Conservation (phyloP, 2,113 vertebrate species). For the Poeciliopsis retropinna region DNA sequence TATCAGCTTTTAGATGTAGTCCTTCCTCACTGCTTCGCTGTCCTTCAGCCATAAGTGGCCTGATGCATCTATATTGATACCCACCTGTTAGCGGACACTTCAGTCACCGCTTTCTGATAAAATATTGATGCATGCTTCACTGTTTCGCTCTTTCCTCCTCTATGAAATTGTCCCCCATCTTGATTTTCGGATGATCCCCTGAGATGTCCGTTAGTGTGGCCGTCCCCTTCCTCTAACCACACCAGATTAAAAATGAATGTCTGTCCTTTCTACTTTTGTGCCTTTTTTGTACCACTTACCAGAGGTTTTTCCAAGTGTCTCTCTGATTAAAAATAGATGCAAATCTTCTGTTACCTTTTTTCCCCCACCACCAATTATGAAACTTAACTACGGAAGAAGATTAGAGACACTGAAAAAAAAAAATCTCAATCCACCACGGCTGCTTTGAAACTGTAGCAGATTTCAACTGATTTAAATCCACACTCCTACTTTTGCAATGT, state of each 20-base stretch:
- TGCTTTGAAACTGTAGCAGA: no score
- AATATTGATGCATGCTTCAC: constrained; percentile 59
- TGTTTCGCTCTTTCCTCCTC: constrained; percentile 10
- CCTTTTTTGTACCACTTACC: constrained; percentile 52
- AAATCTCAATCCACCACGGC: not conserved
- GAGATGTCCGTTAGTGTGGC: constrained; percentile 32
- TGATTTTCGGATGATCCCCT: constrained; percentile 55
- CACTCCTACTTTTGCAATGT: no score
- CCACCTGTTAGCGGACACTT: constrained; percentile 60
- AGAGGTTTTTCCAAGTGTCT: constrained; percentile 46
- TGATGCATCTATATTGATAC: constrained; percentile 60
- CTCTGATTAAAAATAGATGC: constrained; percentile 71
- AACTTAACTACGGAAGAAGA: no score
- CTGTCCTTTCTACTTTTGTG: constrained; percentile 51
- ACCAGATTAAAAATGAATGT: constrained; percentile 69
- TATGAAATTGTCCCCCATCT: constrained; percentile 60
- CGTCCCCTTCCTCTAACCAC: constrained; percentile 31
- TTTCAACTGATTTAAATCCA: no score
- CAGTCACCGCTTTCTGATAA: constrained; percentile 47
- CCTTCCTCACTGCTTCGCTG: constrained; percentile 30
- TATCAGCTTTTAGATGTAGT: constrained; percentile 63
- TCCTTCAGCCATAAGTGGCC: constrained; percentile 38
- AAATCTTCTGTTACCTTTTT: constrained; percentile 26
- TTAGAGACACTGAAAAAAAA: constrained; percentile 36
- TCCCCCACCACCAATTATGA: constrained; percentile 15